Evolutionary conservation across 1,140 invertebrate species (phyloP), one percentile per base, ranked within the genome.

Genomic region (Euglossa dilemma): DNA sequence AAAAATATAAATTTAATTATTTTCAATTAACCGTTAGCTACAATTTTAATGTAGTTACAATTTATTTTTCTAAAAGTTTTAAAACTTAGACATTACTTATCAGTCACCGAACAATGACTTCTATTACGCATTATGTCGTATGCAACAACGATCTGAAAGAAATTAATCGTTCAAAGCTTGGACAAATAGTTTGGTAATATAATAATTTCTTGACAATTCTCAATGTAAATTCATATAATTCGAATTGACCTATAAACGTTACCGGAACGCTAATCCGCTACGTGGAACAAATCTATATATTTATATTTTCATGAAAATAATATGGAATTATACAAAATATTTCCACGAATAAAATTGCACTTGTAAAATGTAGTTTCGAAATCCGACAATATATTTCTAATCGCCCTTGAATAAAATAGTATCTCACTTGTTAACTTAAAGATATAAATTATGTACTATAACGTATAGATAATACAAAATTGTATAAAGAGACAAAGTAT

Each of bases 1-100:
- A 91, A 91, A 93, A 93, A 93, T 93, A 93, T 92, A 93, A 93
- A 89, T 93, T 93, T 92, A 83, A 89, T 93, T 90, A 83, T 89
- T 86, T 88, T 86, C 86, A 85, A 91, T 87, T 80, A 76, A 88
- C 74, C 89, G 87, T 83, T 84, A 82, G 69, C 80, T 90, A 90
- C 81, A 90, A 84, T 90, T 89, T 90, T 89, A 89, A 80, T 89
- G 80, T 85, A 88, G 85, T 89, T 84, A 90, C 83, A 91, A 81
- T 85, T 72, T 64, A 84, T 88, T 64, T 82, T 79, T 71, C 43
- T 84, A 82, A 54, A 66, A 64, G 87, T 16, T 14, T 61, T 25
- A 73, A 61, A 86, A 70, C 69, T 82, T 79, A 57, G 59, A 85
- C 81, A 87, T 74, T 84, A 89, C 86, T 87, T 78, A 87, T 89